phyloP scores from a whole-genome alignment of 1,140 invertebrate genomes.

The Sminthurinus signatus region DNA sequence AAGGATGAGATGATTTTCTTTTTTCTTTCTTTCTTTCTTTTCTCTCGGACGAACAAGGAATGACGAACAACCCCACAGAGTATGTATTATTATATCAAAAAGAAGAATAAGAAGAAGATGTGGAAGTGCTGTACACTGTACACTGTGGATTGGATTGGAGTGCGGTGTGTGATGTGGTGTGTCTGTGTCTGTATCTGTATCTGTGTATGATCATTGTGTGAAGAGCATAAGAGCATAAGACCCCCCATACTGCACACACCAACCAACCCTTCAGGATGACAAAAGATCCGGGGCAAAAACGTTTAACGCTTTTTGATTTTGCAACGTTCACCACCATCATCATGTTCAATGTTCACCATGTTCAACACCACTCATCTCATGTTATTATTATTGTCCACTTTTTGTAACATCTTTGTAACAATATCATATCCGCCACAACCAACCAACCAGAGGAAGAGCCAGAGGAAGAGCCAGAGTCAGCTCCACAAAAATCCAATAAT shows the following conservation, averaged over 20 bases:
- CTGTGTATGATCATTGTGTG: conserved; percentile 3
- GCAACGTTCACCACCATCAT: conserved; percentile 24
- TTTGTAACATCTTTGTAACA: conserved; percentile 8
- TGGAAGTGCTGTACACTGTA: no score
- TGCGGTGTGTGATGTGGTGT: not conserved
- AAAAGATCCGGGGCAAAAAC: conserved; percentile 29
- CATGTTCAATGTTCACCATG: no score
- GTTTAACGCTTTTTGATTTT: conserved; percentile 31
- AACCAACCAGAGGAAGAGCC: no score
- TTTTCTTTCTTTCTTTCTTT: not conserved
- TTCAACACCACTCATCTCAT: conserved; percentile 22
- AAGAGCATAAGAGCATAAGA: not conserved
- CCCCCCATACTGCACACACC: conserved; percentile 26
- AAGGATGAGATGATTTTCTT: conserved; percentile 8
- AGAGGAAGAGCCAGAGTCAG: no score
- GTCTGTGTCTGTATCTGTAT: not conserved
- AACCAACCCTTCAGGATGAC: conserved; percentile 24
- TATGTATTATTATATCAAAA: no score
- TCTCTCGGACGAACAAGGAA: no score
- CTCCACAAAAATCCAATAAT: not conserved
- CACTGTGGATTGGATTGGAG: no score
- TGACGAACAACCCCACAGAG: no score
- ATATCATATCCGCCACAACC: no score
- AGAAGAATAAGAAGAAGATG: no score
- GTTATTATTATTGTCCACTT: conserved; percentile 22